A percentile compares a stretch with the other conserved stretches of the same genome.
Conservation (phyloP, 2,113 vertebrate species). For the Lophochroa leadbeateri region DNA sequence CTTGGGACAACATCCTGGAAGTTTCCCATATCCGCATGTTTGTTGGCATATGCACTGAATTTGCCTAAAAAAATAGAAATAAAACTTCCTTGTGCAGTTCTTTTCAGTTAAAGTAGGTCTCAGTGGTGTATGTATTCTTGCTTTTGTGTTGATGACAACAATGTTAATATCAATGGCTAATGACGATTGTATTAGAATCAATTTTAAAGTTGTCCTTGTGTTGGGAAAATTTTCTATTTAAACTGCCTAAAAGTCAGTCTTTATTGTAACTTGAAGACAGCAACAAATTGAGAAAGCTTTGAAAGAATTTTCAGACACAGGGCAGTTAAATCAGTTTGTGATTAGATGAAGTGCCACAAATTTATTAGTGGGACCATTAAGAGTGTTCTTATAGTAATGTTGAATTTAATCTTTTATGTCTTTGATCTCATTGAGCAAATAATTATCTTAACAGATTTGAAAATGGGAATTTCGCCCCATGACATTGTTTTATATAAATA, state of each 20-base stretch:
- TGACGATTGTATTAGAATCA: not conserved
- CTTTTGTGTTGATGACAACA: not conserved
- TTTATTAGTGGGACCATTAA: not conserved
- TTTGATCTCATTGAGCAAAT: not conserved
- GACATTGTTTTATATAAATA: not conserved
- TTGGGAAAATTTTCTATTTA: not conserved
- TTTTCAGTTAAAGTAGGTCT: not conserved
- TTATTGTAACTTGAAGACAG: not conserved
- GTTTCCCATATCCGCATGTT: fast-evolving
- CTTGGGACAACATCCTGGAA: not conserved
- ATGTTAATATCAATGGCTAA: not conserved
- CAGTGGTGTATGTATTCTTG: not conserved
- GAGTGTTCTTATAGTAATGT: not conserved
- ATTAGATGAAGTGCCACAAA: not conserved
- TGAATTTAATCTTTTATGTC: not conserved
- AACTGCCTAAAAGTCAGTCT: not conserved
- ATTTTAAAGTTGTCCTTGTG: not conserved
- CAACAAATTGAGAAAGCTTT: not conserved
- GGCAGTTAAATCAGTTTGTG: not conserved
- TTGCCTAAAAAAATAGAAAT: not conserved
- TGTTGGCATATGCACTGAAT: not conserved
- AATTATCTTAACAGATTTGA: not conserved
- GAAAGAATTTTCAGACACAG: not conserved
- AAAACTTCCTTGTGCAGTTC: not conserved
- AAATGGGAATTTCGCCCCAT: not conserved